Base-by-base conservation (phyloP, 2,797 vertebrate genomes). In the Australoheros facetus region DNA sequence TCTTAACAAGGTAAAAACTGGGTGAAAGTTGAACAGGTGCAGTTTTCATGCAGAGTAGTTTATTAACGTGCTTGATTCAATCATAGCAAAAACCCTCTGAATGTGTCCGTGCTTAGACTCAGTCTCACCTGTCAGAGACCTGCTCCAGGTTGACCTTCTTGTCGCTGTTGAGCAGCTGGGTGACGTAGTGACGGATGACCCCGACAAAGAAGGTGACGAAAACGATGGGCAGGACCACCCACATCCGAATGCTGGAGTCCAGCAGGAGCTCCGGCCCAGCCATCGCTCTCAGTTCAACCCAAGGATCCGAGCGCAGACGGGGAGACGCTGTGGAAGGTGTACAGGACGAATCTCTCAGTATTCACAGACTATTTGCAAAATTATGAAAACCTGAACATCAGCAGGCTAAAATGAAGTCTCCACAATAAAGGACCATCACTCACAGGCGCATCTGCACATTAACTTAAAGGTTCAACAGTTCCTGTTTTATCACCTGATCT, bases 171-270 rank as follows among this genome's bases (percentile, higher is more conserved):
- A 97, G 83, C 56, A 97, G 93, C 62, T 95, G 94, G 23, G 95
- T 96, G 26, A 96, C 91, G 19, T 96, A 96, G 90, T 97, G 96
- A 28, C 96, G 95, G 51, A 96, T 89, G 80, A 97, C 89, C 1
- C 96, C 96, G 2, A 96, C 95, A 0, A 95, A 86, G 85, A 97
- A 96, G 10, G 96, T 96, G 90, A 97, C 96, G 77, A 96, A 95
- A 55, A 97, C 96, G 55, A 97, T 96, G 81, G 96, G 96, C 72
- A 97, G 87, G 5, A 97, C 94, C 11, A 97, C 96, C 96, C 96
- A 97, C 81, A 96, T 32, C 4, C 96, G 94, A 28, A 97, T 97
- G 75, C 93, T 96, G 81, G 96, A 96, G 92, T 97, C 96, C 84
- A 97, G 71, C 23, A 97, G 88, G 76, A 97, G 90, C 92, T 96